These are phyloP conservation scores for Oostethus manadensis DNA, from an alignment of 2,113 vertebrate genomes.

Conservation along the genomic window DNA sequence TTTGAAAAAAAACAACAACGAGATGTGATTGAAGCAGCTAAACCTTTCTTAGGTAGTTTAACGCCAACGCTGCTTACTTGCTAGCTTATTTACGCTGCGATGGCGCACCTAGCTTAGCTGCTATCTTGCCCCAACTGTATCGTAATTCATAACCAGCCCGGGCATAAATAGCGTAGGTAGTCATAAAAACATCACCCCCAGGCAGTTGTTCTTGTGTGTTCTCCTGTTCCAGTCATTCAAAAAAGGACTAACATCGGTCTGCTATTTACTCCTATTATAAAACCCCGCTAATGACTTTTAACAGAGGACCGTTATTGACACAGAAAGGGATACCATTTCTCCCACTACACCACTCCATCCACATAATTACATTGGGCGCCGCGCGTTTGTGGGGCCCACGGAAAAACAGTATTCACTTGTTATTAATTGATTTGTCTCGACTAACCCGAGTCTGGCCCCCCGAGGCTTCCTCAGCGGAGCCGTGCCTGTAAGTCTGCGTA, in stretches of 20 bases:
- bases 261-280: slow-evolving; percentile 30
- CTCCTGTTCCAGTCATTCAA: slow-evolving; percentile 32
- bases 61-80: not conserved
- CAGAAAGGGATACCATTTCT: slow-evolving; percentile 56
- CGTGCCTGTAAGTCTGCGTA: slow-evolving; percentile 57
- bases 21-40: not conserved
- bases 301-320: slow-evolving; percentile 47
- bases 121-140: no score
- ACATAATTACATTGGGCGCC: slow-evolving; percentile 45
- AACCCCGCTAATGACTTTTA: slow-evolving; percentile 40
- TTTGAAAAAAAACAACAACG: not conserved
- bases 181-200: slow-evolving; percentile 49
- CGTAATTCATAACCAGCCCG: no score
- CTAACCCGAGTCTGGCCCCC: slow-evolving; percentile 48
- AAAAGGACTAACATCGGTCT: slow-evolving; percentile 43
- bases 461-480: slow-evolving; percentile 46
- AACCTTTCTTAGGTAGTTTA: not conserved
- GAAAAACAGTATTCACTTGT: slow-evolving; percentile 17
- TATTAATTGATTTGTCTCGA: slow-evolving; percentile 71
- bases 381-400: slow-evolving; percentile 36
- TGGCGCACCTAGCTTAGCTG: no score
- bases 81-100: not conserved
- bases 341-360: slow-evolving; percentile 42
- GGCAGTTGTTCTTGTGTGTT: slow-evolving; percentile 11
- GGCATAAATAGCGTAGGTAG: no score